A percentile compares a stretch with the other conserved stretches of the same genome.
These are phyloP conservation scores for Leptobrachium ailaonicum DNA, from an alignment of 2,113 vertebrate species.

Conservation along the genomic window DNA sequence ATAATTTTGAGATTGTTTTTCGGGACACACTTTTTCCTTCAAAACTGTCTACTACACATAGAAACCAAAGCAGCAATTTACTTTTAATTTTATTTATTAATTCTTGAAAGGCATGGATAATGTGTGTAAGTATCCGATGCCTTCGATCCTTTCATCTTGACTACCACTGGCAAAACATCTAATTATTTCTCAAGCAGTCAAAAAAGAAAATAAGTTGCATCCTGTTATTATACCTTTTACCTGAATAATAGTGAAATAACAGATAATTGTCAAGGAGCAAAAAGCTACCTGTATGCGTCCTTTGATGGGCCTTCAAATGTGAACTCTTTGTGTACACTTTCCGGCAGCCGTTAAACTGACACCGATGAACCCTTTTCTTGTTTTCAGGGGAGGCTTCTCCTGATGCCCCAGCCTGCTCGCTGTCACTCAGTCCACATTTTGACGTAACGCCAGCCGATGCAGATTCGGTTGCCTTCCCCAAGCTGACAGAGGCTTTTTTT, in stretches of 20 bases:
- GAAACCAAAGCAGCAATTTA: too few relatives aligned
- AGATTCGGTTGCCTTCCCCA: conserved; percentile 80
- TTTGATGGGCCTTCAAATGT: conserved; percentile 98
- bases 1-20: too few relatives aligned
- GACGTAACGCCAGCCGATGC: conserved; percentile 68
- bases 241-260: background rate
- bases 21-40: too few relatives aligned
- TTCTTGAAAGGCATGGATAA: too few relatives aligned
- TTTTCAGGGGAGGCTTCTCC: conserved; percentile 85
- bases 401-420: conserved; percentile 73
- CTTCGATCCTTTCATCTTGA: too few relatives aligned
- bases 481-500: conserved; percentile 87
- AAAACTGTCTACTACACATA: too few relatives aligned
- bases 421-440: conserved; percentile 78
- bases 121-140: too few relatives aligned
- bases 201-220: too few relatives aligned
- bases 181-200: too few relatives aligned
- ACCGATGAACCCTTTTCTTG: conserved; percentile 98
- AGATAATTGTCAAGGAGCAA: background rate
- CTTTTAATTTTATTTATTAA: too few relatives aligned
- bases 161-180: too few relatives aligned
- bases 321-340: conserved; percentile 99
- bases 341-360: conserved; percentile 97
- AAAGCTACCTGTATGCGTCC: conserved; percentile 93
- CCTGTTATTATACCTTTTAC: too few relatives aligned